Evolutionary conservation across 1,140 invertebrate genomes (phyloP), one percentile per base, ranked within the genome.

Genomic region (Ctenoplectra terminalis): DNA sequence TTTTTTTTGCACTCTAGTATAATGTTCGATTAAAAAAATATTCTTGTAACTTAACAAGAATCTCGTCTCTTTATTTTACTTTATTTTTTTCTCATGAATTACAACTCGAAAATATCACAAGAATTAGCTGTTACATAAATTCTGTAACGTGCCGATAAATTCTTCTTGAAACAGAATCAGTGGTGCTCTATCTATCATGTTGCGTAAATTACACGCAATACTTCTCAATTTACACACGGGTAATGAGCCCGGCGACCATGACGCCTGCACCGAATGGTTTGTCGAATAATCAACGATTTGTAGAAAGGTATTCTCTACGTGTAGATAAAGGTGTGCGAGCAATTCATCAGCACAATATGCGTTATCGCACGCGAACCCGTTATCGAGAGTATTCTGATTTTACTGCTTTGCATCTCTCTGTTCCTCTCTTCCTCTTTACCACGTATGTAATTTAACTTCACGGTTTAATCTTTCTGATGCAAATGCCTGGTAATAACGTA

Each of bases 201-300:
- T 50, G 48, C 58, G 56, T 56, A 81, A 79, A 79, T 79, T 69
- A 31, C 34, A 17, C 17, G 3, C 23, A 11, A 72, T 79, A 71
- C 54, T 50, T 78, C 15, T 43, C 63, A 40, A 77, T 77, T 54
- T 69, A 26, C 64, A n/a, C 50, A 7, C 52, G 74, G 7, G 52
- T 70, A 78, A 78, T 71, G 66, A 71, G 37, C 31, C 67, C 31
- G 6, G 17, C 58, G 50, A 29, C 61, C 63, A 37, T 29, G 40
- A 58, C 43, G 37, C 40, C 75, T 26, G 50, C 43, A 9, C 13
- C 40, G 40, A 58, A 50, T 60, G 54, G 66, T 58, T 78, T 72
- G 76, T 79, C 43, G 76, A 79, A 70, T 72, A 79, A 79, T 79
- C 67, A 79, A 79, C 67, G 43, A 70, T 71, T 78, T 52, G 67